These are phyloP conservation scores for Mellilla xanthometata DNA, from an alignment of 2,888 invertebrate species.

Conservation along the genomic window DNA sequence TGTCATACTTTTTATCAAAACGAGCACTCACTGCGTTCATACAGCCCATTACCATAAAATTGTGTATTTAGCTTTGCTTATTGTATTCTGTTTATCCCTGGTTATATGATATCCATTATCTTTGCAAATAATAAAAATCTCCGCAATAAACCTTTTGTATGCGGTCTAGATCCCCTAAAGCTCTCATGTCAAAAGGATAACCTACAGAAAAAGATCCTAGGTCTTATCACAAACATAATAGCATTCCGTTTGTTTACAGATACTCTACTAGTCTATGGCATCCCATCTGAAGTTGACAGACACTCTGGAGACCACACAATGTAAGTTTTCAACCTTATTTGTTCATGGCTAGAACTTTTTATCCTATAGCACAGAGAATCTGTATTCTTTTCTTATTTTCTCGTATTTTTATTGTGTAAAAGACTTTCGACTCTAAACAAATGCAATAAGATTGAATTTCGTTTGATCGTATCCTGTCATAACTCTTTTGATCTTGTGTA, in stretches of 20 bases:
- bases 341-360: constrained; percentile 10
- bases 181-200: constrained; percentile 17
- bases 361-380: constrained; percentile 9
- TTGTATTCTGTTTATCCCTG: no score
- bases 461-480: constrained; percentile 8
- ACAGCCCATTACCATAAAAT: no score
- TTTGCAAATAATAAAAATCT: no score
- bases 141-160: neutral
- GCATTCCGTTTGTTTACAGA: constrained; percentile 60
- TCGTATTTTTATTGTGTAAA: constrained; percentile 26
- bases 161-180: neutral
- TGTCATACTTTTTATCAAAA: no score
- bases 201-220: constrained; percentile 8
- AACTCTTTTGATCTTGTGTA: constrained; percentile 15
- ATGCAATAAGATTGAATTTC: constrained; percentile 30
- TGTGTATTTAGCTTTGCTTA: no score
- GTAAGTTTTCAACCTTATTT: constrained; percentile 48
- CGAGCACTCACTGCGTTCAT: no score
- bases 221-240: constrained; percentile 16
- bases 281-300: constrained; percentile 49
- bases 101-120: no score
- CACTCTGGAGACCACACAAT: constrained; percentile 29
- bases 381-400: constrained; percentile 29
- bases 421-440: constrained; percentile 36
- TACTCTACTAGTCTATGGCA: constrained; percentile 55